Evolutionary conservation across 2,888 invertebrate genomes (phyloP).

Genomic region (Harmothoe impar): DNA sequence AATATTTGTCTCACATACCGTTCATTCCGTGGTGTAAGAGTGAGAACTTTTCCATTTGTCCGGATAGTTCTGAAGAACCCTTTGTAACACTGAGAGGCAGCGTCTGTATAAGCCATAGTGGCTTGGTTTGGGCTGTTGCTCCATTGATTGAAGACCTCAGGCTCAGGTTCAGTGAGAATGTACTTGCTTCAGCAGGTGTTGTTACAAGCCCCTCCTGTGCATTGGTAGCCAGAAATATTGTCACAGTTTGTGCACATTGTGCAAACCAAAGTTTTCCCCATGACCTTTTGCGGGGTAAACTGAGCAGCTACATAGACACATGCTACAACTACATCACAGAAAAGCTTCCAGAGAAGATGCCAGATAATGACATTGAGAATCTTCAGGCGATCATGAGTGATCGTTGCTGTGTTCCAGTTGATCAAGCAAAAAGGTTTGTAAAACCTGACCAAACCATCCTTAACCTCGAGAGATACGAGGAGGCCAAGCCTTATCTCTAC

Average conservation of each 20-base stretch:
- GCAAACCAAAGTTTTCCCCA: not conserved
- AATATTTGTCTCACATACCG: not conserved
- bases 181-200: not conserved
- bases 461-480: not conserved
- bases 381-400: not conserved
- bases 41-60: not conserved
- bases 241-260: not conserved
- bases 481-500: not conserved
- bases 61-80: not conserved
- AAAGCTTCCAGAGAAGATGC: not conserved
- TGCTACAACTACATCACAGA: not conserved
- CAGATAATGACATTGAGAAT: not conserved
- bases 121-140: not conserved
- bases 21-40: not conserved
- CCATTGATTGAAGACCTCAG: not conserved
- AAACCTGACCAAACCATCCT: not conserved
- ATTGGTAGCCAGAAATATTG: not conserved
- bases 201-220: not conserved
- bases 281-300: not conserved
- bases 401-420: not conserved
- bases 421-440: not conserved
- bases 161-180: not conserved
- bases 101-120: not conserved
- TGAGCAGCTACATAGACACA: not conserved
- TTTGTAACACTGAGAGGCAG: not conserved